Conservation (phyloP, 2,888 invertebrate genomes). For the Diplolepis rosae region DNA sequence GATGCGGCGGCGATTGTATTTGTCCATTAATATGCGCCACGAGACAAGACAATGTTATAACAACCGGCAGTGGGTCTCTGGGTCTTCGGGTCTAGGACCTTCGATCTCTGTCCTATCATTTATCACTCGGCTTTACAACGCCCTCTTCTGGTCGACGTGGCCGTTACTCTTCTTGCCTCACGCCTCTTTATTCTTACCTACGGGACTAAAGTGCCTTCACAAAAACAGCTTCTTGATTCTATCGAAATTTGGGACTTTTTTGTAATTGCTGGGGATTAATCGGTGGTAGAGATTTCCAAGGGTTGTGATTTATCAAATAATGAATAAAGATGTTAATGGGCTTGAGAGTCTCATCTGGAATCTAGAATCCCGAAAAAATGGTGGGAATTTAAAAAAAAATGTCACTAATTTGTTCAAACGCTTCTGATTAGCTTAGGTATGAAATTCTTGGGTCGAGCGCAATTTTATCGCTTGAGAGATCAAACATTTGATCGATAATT, state of each 20-base stretch:
- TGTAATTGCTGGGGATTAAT: neutral
- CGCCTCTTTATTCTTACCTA: conserved; percentile 37
- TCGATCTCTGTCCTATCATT: conserved; percentile 64
- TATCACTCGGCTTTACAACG: conserved; percentile 60
- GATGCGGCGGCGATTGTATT: conserved; percentile 71
- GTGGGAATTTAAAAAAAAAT: neutral
- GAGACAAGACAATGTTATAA: conserved; percentile 63
- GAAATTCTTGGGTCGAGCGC: neutral
- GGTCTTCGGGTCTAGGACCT: conserved; percentile 66
- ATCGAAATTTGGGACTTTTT: neutral
- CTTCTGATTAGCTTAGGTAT: neutral
- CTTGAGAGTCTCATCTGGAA: neutral
- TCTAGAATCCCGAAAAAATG: neutral
- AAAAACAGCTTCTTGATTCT: neutral
- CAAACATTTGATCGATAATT: too few relatives aligned
- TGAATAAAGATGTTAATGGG: neutral
- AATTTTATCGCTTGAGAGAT: too few relatives aligned
- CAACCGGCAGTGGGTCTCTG: conserved; percentile 63
- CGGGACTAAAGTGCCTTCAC: conserved; percentile 7
- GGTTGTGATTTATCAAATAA: neutral
- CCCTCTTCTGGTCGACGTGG: conserved; percentile 34
- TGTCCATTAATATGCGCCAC: conserved; percentile 72
- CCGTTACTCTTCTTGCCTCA: conserved; percentile 26
- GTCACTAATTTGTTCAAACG: neutral
- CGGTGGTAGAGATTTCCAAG: too few relatives aligned